Base-by-base conservation (phyloP, 2,797 vertebrate species). In the Geotrypetes seraphini region DNA sequence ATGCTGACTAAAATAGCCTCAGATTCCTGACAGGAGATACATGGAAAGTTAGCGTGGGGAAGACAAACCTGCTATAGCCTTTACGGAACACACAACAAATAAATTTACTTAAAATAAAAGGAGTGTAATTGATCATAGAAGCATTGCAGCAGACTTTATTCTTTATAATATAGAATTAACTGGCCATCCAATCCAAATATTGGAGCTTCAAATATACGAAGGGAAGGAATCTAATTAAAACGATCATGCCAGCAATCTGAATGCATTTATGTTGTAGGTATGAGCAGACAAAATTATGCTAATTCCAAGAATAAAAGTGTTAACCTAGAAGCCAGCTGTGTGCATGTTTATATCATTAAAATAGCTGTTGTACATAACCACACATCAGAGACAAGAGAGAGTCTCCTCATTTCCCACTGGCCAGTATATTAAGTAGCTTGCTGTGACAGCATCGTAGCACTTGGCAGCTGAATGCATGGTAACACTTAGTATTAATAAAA, bases 241-340 rank as follows among this genome's bases (percentile, higher is more conserved):
- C 41, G 19, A 25, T 7, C 28, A 25, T 16, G 29, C 28, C 46
- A 56, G 52, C 28, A 33, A 39, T 25, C 27, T 29, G 7, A 43
- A 52, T 19, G 12, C 38, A 27, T 11, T 21, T 13, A 31, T 52
- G 61, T 25, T 40, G 35, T 46, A 39, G 12, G 23, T 38, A 19
- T 1, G 7, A 33, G 15, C n/a, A n/a, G n/a, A n/a, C n/a, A n/a
- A n/a, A n/a, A n/a, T n/a, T n/a, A n/a, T n/a, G 58, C 34, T 39
- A 37, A 17, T 56, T 48, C 15, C 63, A 36, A 8, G 23, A 59
- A 64, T 38, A 61, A 53, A 57, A 55, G 25, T 49, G 33, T 36
- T 27, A 43, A 35, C 34, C 33, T 50, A 52, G 39, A 54, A 66
- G 48, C 65, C 62, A 71, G 60, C 54, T 71, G 60, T 54, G 40